These are phyloP conservation scores for Cirrhinus molitorella DNA, from an alignment of 2,797 vertebrate species.

Conservation along the genomic window DNA sequence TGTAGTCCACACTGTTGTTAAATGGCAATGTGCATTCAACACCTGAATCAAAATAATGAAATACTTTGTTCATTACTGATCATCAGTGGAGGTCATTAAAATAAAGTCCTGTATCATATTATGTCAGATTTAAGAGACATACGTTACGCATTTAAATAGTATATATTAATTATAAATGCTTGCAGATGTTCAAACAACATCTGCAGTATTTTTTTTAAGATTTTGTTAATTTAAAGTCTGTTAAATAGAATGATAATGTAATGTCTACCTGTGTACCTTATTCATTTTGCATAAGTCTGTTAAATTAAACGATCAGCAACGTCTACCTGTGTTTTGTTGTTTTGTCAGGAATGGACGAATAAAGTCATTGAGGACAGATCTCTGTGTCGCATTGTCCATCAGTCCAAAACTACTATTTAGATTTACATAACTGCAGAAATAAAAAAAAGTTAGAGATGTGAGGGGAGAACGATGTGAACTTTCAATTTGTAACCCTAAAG, in stretches of 20 bases:
- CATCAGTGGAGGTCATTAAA: background rate
- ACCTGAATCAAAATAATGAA: conserved; percentile 8
- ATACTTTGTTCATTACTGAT: background rate
- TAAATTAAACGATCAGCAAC: background rate
- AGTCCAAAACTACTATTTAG: background rate
- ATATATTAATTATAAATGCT: background rate
- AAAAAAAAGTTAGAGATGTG: too few species aligned
- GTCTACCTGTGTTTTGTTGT: background rate
- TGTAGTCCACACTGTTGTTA: conserved; percentile 9
- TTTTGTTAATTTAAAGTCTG: background rate
- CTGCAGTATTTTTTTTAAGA: too few species aligned
- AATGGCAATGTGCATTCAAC: conserved; percentile 20
- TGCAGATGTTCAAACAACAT: too few species aligned
- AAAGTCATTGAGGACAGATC: conserved; percentile 30
- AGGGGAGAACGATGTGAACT: too few species aligned
- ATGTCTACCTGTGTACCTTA: background rate
- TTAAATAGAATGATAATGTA: background rate
- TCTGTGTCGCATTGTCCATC: background rate
- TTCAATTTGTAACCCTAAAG: too few species aligned
- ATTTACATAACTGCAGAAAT: background rate
- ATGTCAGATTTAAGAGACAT: background rate
- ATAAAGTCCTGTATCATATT: background rate
- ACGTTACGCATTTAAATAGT: background rate
- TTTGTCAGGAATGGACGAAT: conserved; percentile 22
- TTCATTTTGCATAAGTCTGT: too few species aligned